These are phyloP conservation scores for Sebastes matsubarae DNA, from an alignment of 2,797 vertebrate genomes.

Conservation along the genomic window DNA sequence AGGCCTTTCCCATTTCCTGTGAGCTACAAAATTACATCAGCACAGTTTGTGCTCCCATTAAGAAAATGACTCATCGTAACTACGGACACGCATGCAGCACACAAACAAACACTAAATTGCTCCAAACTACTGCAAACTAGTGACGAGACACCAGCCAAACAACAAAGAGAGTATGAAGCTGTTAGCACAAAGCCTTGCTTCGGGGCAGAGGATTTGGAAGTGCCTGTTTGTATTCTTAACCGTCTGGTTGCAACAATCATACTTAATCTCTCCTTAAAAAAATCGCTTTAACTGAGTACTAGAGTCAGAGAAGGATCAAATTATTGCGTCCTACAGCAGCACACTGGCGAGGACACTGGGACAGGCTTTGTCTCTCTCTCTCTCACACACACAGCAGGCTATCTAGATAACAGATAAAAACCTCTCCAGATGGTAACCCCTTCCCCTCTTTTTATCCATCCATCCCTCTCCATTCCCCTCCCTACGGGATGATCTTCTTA, in stretches of 20 bases:
- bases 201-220: not conserved
- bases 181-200: not conserved
- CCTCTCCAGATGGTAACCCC: slow-evolving; percentile 40
- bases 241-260: not conserved
- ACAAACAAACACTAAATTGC: not conserved
- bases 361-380: slow-evolving; percentile 14
- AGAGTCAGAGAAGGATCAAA: slow-evolving; percentile 16
- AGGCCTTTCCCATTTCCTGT: not conserved
- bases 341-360: not conserved
- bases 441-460: slow-evolving; percentile 14
- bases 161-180: not conserved
- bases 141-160: not conserved
- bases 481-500: slow-evolving; percentile 29
- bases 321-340: slow-evolving; percentile 7
- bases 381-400: not conserved
- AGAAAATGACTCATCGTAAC: not conserved
- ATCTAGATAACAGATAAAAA: slow-evolving; percentile 38
- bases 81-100: not conserved
- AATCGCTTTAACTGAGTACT: not conserved
- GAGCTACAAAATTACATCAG: not conserved
- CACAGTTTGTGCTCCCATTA: not conserved
- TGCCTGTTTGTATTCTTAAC: not conserved
- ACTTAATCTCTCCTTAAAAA: slow-evolving; percentile 19
- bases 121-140: not conserved
- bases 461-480: slow-evolving; percentile 4